Base-by-base conservation (phyloP, 2,888 invertebrate species). In the Xylota segnis region DNA sequence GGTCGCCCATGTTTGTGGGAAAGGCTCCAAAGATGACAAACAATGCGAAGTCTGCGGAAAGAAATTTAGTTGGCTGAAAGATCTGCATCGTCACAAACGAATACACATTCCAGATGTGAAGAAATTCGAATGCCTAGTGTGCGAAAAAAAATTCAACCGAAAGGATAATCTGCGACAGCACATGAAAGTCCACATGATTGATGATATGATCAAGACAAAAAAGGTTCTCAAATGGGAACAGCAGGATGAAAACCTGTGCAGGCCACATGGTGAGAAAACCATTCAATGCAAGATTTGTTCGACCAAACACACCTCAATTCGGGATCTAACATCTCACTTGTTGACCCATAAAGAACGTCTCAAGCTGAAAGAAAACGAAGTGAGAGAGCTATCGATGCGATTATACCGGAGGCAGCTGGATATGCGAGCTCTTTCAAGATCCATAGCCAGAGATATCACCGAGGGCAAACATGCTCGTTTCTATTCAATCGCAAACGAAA, bases 21-120 rank as follows among this genome's bases (percentile, higher is more conserved):
- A 84, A 59, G 88, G 91, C 47, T 89, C 52, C 0, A 72, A 86
- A 16, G 66, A 83, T 40, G 83, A 77, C 34, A 88, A 81, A 52
- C 75, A 94, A 58, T 96, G 95, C 90, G 93, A 94, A 34, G 94
- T 94, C 5, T 96, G 96, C 89, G 94, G 94, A 34, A 95, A 94
- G 90, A 93, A 93, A 5, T 96, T 95, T 91, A 93, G 88, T 90
- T 95, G 95, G 90, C 94, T 94, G 63, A 95, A 95, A 87, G 93
- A 94, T 88, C 92, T 96, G 9, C 94, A 94, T 0, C 93, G 95
- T 65, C 96, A 96, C 90, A 93, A 94, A 23, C 94, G 94, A 88
- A 92, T 94, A n/a, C 95, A 95, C 90, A 93, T 93, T 89, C 93
- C 93, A 0, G 90, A 92, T 50, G 93, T 93, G 68, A 94, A 94